These are phyloP conservation scores for Hemicrepidius hirtus DNA, from an alignment of 2,888 invertebrate species.

Conservation along the genomic window DNA sequence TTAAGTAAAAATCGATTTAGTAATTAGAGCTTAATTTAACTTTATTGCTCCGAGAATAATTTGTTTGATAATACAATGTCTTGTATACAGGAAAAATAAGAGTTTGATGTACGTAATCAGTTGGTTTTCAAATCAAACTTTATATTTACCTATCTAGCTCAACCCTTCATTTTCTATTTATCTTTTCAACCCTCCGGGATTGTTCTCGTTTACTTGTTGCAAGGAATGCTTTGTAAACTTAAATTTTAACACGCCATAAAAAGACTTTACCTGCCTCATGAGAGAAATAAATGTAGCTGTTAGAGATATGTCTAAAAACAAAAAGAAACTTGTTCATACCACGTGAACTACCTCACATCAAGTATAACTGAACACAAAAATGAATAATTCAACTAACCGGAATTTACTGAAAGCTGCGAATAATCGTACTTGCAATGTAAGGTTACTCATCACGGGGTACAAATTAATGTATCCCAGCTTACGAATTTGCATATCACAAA, in stretches of 20 bases:
- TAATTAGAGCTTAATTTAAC: not conserved
- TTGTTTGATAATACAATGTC: not conserved
- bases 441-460: conserved; percentile 14
- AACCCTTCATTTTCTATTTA: not conserved
- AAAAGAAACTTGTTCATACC: conserved; percentile 9
- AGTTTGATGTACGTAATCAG: no score
- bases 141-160: no score
- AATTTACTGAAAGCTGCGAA: conserved; percentile 27
- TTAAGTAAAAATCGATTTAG: conserved; percentile 4
- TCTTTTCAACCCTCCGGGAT: not conserved
- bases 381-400: conserved; percentile 22
- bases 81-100: not conserved
- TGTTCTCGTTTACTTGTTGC: conserved; percentile 18
- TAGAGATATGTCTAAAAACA: conserved; percentile 23
- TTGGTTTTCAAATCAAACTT: no score
- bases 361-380: conserved; percentile 22
- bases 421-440: conserved; percentile 25
- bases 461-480: conserved; percentile 26
- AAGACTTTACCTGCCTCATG: conserved; percentile 17
- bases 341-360: conserved; percentile 20
- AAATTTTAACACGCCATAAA: conserved; percentile 30
- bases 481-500: conserved; percentile 23
- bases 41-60: conserved; percentile 10
- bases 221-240: conserved; percentile 22
- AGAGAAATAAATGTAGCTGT: conserved; percentile 23